Conservation (phyloP, 2,113 vertebrate species). For the Prochilodus magdalenae region DNA sequence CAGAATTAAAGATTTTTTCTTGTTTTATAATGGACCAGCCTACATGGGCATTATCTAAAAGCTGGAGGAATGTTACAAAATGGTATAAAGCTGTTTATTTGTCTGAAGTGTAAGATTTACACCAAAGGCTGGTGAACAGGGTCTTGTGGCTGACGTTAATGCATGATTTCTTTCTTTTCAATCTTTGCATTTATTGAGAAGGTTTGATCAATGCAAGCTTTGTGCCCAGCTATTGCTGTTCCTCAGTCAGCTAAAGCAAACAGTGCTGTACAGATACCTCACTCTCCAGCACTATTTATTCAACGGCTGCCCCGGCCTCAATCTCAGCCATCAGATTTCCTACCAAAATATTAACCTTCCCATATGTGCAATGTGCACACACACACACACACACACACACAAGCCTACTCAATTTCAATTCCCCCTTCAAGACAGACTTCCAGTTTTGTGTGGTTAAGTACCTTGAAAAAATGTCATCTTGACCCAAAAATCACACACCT, state of each 20-base stretch:
- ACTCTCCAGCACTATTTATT: conserved; percentile 69
- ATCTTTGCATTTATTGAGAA: conserved; percentile 70
- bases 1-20: too few species aligned
- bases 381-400: not conserved
- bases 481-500: not conserved
- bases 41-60: conserved; percentile 12
- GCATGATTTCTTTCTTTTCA: conserved; percentile 41
- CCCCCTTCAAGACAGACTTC: not conserved
- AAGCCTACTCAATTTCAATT: not conserved
- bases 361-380: not conserved
- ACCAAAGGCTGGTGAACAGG: conserved; percentile 66
- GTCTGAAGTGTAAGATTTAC: conserved; percentile 53
- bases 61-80: conserved; percentile 58
- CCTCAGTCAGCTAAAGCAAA: conserved; percentile 71
- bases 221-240: conserved; percentile 68
- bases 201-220: conserved; percentile 77
- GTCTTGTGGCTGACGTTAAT: conserved; percentile 64
- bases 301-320: conserved; percentile 65
- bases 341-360: conserved; percentile 42
- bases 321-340: conserved; percentile 67
- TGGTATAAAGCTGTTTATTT: conserved; percentile 69
- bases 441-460: not conserved
- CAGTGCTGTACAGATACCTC: conserved; percentile 70
- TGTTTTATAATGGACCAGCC: not conserved
- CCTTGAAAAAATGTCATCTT: not conserved